phyloP scores from a whole-genome alignment of 2,113 vertebrate species.

The Danio rerio region DNA sequence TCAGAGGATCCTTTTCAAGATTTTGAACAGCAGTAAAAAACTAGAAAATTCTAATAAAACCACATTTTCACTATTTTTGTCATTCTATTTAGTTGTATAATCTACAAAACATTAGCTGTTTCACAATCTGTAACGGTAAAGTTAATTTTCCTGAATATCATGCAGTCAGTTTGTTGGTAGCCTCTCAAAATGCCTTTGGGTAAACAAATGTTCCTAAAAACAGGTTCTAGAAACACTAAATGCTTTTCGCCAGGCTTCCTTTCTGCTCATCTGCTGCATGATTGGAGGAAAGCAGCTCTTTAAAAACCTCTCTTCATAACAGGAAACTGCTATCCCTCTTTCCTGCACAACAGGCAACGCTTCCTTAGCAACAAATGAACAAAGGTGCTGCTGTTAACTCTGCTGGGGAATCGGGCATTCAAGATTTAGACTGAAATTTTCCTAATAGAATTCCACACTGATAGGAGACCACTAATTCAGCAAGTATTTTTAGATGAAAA shows the following conservation, averaged over 20 bases:
- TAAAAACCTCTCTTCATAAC: slow-evolving; percentile 93
- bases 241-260: slow-evolving; percentile 85
- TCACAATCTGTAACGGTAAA: background rate
- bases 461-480: background rate
- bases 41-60: background rate
- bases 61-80: background rate
- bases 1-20: background rate
- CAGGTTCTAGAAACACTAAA: slow-evolving; percentile 71
- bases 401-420: slow-evolving; percentile 64
- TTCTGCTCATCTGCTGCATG: slow-evolving; percentile 82
- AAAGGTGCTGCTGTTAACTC: slow-evolving; percentile 87
- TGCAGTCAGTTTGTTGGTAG: background rate
- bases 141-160: background rate
- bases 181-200: slow-evolving; percentile 3
- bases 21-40: background rate
- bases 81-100: background rate
- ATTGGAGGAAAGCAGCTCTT: slow-evolving; percentile 90
- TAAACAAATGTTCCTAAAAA: slow-evolving; percentile 69
- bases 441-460: background rate
- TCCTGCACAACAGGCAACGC: slow-evolving; percentile 95
- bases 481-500: background rate
- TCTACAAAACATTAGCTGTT: background rate
- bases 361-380: slow-evolving; percentile 91
- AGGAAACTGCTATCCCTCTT: slow-evolving; percentile 96
- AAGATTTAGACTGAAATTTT: slow-evolving; percentile 38